These are phyloP conservation scores for Cherax destructor DNA, from an alignment of 1,140 invertebrate species.

Conservation along the genomic window DNA sequence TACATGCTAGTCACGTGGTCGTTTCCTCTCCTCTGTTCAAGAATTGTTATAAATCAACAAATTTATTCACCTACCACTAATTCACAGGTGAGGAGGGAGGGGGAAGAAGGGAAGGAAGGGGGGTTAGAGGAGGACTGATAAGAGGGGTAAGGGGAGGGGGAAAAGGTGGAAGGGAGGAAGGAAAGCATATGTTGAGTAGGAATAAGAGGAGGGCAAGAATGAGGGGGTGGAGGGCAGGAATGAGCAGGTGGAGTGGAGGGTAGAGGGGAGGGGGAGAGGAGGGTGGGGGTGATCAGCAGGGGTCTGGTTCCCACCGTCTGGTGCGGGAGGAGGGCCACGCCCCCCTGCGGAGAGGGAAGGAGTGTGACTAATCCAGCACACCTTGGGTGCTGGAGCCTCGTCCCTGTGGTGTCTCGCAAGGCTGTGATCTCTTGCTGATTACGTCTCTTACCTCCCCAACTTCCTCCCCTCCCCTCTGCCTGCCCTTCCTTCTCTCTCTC, in stretches of 20 bases:
- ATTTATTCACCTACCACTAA: conserved; percentile 40
- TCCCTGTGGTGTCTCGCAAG: neutral
- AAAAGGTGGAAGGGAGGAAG: neutral
- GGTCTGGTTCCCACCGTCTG: conserved; percentile 54
- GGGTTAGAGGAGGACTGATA: neutral
- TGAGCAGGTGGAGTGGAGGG: neutral
- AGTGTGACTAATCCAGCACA: conserved; percentile 65
- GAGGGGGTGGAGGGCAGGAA: neutral
- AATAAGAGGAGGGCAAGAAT: too few species aligned
- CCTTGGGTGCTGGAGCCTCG: conserved; percentile 42
- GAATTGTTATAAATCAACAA: conserved; percentile 49
- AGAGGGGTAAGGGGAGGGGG: neutral
- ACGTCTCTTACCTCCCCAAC: neutral
- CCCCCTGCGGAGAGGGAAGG: conserved; percentile 48
- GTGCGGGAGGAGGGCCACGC: conserved; percentile 23
- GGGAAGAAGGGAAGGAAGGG: neutral
- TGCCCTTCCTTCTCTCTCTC: neutral
- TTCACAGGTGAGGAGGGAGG: neutral
- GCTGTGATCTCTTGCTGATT: conserved; percentile 24
- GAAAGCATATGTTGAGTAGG: too few species aligned
- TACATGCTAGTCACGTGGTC: conserved; percentile 47
- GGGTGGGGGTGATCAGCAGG: neutral
- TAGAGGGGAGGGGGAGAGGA: neutral
- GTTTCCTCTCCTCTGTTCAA: conserved; percentile 54
- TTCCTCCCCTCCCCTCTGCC: neutral